A percentile compares a stretch with the other conserved stretches of the same genome.
Conservation (phyloP, 2,797 vertebrate species). For the Pangasius larnaudii region DNA sequence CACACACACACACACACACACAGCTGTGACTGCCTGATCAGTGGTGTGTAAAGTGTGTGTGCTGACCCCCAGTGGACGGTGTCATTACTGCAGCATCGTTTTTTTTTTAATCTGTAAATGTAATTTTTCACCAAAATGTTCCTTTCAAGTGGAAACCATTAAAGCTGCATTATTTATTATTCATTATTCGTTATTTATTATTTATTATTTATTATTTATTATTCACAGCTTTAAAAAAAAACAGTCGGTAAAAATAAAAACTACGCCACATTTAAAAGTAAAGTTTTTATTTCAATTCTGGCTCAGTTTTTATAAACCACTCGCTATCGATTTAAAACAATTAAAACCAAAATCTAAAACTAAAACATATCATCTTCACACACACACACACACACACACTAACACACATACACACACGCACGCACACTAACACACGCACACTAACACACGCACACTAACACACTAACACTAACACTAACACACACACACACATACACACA, state of each 20-base stretch:
- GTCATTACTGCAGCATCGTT: not conserved
- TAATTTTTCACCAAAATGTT: not conserved
- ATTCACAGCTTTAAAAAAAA: not conserved
- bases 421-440: not conserved
- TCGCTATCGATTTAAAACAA: too few species aligned
- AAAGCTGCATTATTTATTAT: not conserved
- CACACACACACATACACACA: not conserved
- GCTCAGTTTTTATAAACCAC: slow-evolving; percentile 9
- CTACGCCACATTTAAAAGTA: not conserved
- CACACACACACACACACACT: not conserved
- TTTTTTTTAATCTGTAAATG: not conserved
- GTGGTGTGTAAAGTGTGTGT: not conserved
- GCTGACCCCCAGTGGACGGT: not conserved
- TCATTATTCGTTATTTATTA: not conserved
- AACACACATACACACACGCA: not conserved
- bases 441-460: not conserved
- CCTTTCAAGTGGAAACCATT: not conserved
- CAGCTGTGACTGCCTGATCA: not conserved
- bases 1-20: not conserved
- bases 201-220: not conserved
- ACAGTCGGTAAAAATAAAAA: not conserved
- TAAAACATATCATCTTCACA: not conserved
- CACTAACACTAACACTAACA: not conserved
- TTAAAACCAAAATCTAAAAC: not conserved
- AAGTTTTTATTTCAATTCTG: slow-evolving; percentile 13